Evolutionary conservation across 2,797 vertebrate species (phyloP).

Genomic region (Chloroceryle inda): DNA sequence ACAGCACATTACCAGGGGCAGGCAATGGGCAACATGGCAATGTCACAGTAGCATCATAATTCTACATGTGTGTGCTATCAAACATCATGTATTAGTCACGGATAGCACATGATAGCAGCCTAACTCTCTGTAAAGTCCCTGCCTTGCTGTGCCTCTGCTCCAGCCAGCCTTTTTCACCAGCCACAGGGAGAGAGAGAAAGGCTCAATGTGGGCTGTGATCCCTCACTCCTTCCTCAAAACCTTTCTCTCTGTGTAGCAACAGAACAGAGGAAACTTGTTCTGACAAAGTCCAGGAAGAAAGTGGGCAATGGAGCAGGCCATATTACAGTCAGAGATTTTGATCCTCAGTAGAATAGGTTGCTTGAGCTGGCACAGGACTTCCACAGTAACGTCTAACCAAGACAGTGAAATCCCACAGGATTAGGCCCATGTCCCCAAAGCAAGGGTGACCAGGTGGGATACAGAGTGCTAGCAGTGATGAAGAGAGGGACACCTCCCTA

Average conservation of each 20-base stretch:
- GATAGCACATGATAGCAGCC: rapidly evolving
- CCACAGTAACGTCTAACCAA: background rate
- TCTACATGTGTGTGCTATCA: background rate
- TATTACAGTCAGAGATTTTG: background rate
- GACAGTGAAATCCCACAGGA: background rate
- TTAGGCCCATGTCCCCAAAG: background rate
- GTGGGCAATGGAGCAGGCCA: rapidly evolving
- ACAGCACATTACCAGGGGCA: background rate
- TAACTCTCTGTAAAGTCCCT: background rate
- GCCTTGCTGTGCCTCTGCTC: background rate
- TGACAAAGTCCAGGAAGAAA: background rate
- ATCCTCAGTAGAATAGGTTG: background rate
- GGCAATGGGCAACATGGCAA: background rate
- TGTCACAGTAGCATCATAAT: background rate
- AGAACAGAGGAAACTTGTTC: background rate
- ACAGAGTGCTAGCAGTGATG: background rate
- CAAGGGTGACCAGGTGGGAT: background rate
- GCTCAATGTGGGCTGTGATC: background rate
- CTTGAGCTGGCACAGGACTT: background rate
- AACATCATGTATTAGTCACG: background rate
- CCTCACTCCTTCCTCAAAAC: background rate
- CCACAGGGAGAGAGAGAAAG: background rate
- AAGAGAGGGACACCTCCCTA: background rate
- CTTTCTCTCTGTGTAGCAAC: background rate
- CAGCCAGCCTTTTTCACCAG: background rate